phyloP scores from a whole-genome alignment of 64 coral and sea anemone species.

The Anthopleura sola region DNA sequence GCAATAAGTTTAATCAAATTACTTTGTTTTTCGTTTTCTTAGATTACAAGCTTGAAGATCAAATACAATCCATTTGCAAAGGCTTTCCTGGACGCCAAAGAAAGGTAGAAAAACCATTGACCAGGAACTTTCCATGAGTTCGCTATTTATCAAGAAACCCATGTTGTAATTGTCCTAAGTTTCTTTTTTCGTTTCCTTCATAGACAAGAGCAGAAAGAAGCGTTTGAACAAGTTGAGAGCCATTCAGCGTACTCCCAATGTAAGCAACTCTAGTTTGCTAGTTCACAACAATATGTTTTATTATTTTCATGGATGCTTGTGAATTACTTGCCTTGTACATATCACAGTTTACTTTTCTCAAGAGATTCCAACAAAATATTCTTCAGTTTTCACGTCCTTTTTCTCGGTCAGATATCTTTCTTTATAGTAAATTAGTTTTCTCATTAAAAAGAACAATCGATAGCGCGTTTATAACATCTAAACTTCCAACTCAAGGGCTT shows the following conservation, averaged over 20 bases:
- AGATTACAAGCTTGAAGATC: conserved; percentile 97
- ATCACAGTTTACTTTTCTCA: neutral
- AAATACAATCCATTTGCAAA: conserved; percentile 97
- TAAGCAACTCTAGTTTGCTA: conserved; percentile 35
- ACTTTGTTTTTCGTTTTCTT: conserved; percentile 19
- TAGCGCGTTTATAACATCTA: neutral
- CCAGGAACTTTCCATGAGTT: neutral
- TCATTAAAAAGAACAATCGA: neutral
- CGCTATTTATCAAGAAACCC: neutral
- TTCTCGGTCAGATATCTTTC: neutral
- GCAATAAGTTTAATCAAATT: conserved; percentile 18
- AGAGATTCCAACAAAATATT: neutral
- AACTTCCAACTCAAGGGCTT: neutral
- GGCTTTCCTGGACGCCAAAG: conserved; percentile 94
- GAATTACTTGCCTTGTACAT: conserved; percentile 41
- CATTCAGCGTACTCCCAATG: conserved; percentile 89
- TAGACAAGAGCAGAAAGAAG: conserved; percentile 91
- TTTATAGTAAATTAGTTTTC: neutral
- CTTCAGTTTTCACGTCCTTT: neutral
- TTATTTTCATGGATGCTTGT: conserved; percentile 61
- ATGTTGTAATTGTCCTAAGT: neutral
- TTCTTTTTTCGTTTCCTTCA: neutral
- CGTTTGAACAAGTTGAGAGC: conserved; percentile 64
- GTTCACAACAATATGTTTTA: conserved; percentile 60
- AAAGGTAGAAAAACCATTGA: conserved; percentile 44